A percentile compares a stretch with the other conserved stretches of the same genome.
phyloP scores from a whole-genome alignment of 2,797 vertebrate genomes.

The Rhinichthys osculus region DNA sequence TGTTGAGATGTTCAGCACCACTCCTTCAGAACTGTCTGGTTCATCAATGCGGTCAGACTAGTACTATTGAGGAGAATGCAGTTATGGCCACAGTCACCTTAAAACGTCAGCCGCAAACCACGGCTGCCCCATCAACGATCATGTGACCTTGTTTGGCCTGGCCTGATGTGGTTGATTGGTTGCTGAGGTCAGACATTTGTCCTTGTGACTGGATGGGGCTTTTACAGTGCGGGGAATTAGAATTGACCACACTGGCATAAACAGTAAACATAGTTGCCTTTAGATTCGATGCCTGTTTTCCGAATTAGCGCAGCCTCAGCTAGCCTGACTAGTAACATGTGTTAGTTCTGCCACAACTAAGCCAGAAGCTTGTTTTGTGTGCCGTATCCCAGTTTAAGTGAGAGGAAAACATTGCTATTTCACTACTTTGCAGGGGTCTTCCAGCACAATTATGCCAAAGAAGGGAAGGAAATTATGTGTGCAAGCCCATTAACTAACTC shows the following conservation, averaged over 20 bases:
- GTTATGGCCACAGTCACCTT: slow-evolving; percentile 44
- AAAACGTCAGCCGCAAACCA: slow-evolving; percentile 48
- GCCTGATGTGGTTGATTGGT: slow-evolving; percentile 49
- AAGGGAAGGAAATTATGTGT: slow-evolving; percentile 55
- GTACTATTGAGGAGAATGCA: slow-evolving; percentile 19
- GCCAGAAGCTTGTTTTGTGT: slow-evolving; percentile 23
- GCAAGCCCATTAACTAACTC: slow-evolving; percentile 68
- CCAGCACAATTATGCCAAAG: slow-evolving; percentile 17
- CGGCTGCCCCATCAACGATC: slow-evolving; percentile 41
- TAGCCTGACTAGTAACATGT: slow-evolving; percentile 18
- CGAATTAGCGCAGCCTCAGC: not conserved
- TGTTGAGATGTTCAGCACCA: not conserved
- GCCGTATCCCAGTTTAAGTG: not conserved
- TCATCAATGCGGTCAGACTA: slow-evolving; percentile 42
- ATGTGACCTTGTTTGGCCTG: slow-evolving; percentile 41
- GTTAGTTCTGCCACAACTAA: slow-evolving; percentile 9
- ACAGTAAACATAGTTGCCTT: slow-evolving; percentile 31
- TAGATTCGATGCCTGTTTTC: slow-evolving; percentile 14
- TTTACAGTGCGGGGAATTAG: slow-evolving; percentile 38
- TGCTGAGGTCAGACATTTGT: slow-evolving; percentile 50
- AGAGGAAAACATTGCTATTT: slow-evolving; percentile 15
- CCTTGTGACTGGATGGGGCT: slow-evolving; percentile 33
- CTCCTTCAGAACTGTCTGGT: slow-evolving; percentile 29
- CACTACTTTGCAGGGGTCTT: not conserved
- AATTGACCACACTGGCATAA: slow-evolving; percentile 33